phyloP scores from a whole-genome alignment of 1,140 invertebrate genomes.

The Geopemphigus sp. region DNA sequence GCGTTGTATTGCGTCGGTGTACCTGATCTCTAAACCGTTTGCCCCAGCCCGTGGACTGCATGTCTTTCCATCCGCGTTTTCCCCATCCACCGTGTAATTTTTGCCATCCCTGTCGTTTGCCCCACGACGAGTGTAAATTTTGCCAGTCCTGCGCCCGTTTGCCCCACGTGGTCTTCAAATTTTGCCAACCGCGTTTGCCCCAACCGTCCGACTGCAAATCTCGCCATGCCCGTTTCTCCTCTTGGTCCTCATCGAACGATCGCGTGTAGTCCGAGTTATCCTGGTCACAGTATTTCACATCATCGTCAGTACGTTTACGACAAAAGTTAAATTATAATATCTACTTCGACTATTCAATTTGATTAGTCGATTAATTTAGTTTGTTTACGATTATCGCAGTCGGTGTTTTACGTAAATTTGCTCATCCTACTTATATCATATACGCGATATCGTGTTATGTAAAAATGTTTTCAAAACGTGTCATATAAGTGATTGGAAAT shows the following conservation, averaged over 20 bases:
- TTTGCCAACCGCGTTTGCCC: conserved; percentile 54
- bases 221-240: conserved; percentile 51
- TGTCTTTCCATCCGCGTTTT: conserved; percentile 51
- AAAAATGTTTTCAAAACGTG: too few relatives aligned
- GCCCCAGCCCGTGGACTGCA: conserved; percentile 50
- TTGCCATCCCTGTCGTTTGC: conserved; percentile 53
- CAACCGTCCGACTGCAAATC: conserved; percentile 52
- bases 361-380: too few relatives aligned
- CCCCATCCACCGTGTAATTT: conserved; percentile 51
- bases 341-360: too few relatives aligned
- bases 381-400: too few relatives aligned
- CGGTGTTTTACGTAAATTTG: too few relatives aligned
- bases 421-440: too few relatives aligned
- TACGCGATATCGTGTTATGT: too few relatives aligned
- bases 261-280: conserved; percentile 29
- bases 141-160: conserved; percentile 53
- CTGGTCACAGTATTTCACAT: not conserved
- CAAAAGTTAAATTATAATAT: too few relatives aligned
- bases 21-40: conserved; percentile 46
- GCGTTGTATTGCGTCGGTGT: too few relatives aligned
- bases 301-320: too few relatives aligned
- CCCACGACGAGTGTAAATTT: conserved; percentile 53
- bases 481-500: too few relatives aligned
- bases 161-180: conserved; percentile 53
- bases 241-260: conserved; percentile 47